Base-by-base conservation (phyloP, 1,140 invertebrate species). In the Aleiodes sp. region DNA sequence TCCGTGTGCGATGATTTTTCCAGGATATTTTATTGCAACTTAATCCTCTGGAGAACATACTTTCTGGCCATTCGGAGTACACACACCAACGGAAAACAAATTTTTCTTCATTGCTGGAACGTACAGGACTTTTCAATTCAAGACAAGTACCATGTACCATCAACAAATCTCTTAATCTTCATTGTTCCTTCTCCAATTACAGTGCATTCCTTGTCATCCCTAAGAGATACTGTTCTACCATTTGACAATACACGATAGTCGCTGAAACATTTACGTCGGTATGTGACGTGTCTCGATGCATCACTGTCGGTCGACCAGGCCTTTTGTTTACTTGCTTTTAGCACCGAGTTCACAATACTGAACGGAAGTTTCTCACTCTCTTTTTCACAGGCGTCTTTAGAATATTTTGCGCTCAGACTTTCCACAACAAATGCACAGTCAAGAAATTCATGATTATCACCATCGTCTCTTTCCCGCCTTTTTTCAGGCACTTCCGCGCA, bases 1-100 rank as follows among this genome's bases (percentile, higher is more conserved):
- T 62, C 67, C 67, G 8, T 9, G 10, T 7, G 56, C 66, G 3
- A 35, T 35, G 21, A 41, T 29, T 26, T 33, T 41, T 3, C n/a
- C 39, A 41, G 3, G 29, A 31, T 39, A n/a, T 1, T 21, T 6
- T 10, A 37, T 39, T 37, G 7, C 14, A 3, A 61, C 57, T 35
- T 28, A 37, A 14, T 21, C 41, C 10, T 43, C 37, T 14, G 3
- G 10, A 43, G 46, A 67, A 10, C 7, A 28, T 7, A 71, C 37
- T 9, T 37, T 35, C 21, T 43, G 46, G 7, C 41, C 33, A 16
- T 67, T 67, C 10, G 3, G 21, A 1, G 57, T 46, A 28, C 57
- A 62, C 2, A 63, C 60, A 10, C 65, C 70, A 26, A 71, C 65
- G 1, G 70, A 68, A 35, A 71, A 71, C 9, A 68, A 2, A n/a